Base-by-base conservation (phyloP, 2,113 vertebrate genomes). In the Hydrochoerus hydrochaeris region DNA sequence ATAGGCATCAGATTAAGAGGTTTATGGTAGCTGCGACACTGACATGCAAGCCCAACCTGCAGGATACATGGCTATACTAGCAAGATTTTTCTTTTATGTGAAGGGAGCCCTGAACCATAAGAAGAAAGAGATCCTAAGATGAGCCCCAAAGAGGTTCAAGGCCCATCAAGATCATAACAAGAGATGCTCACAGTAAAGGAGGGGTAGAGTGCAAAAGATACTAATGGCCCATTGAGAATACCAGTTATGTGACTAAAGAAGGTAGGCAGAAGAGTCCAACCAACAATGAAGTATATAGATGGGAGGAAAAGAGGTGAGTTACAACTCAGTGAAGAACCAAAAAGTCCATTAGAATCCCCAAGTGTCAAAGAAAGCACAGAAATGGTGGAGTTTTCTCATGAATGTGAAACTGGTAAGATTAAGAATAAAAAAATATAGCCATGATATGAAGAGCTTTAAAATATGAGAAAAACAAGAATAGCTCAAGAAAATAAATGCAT, bases 401-500 rank as follows among this genome's bases (percentile, higher is more conserved):
- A 94, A 75, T 32, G n/a, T 11, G 10, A 84, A 88, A 85, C 30
- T 65, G 46, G 22, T 32, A 44, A 73, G 38, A 75, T 44, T 89
- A 85, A 85, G 88, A 82, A 57, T 35, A 49, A 65, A 49, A 90
- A 94, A 96, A 87, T 16, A 81, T 73, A 71, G 91, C 75, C 69
- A 81, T 78, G 71, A 58, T 41, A 38, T 81, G 84, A 97, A 91
- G 63, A 89, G 67, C 14, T 88, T 94, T 58, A 90, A 90, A 78
- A 85, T 24, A 84, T 49, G 24, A 94, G 87, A 86, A 82, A 97
- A 96, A 94, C 6, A n/a, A 93, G 58, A 93, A 84, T 7, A 85
- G 85, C 78, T 46, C 75, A 92, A 94, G 83, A 95, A 97, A 97
- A 90, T 69, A 80, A 85, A 95, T 90, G 62, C 65, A 30, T 60